These are phyloP conservation scores for Paelopatides confundens DNA, from an alignment of 53 echinoderm and acorn worm species.

Conservation along the genomic window DNA sequence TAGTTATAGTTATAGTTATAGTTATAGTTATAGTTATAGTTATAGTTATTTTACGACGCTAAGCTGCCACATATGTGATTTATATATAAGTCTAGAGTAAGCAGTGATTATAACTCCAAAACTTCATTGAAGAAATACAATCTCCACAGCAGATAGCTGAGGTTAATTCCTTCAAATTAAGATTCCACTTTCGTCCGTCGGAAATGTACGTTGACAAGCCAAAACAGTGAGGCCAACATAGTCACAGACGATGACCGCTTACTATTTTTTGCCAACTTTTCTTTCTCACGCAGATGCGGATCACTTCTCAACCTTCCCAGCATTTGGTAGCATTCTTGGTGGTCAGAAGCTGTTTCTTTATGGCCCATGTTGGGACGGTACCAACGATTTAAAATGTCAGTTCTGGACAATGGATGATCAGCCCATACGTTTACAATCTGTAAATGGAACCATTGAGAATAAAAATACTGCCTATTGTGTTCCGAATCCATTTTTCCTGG, in stretches of 20 bases:
- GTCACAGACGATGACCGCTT: too few relatives aligned
- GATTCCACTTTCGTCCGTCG: too few relatives aligned
- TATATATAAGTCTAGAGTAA: neutral
- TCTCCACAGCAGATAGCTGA: too few relatives aligned
- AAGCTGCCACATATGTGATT: too few relatives aligned
- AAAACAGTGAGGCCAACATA: too few relatives aligned
- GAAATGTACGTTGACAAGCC: too few relatives aligned
- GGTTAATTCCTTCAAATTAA: too few relatives aligned
- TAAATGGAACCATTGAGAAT: conserved; percentile 32
- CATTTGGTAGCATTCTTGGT: conserved; percentile 67
- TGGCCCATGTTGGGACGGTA: conserved; percentile 66
- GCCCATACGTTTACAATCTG: conserved; percentile 43
- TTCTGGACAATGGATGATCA: conserved; percentile 40
- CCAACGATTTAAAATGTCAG: conserved; percentile 14
- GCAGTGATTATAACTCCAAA: neutral
- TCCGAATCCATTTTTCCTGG: conserved; percentile 79
- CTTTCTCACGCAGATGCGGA: neutral
- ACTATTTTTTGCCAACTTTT: neutral
- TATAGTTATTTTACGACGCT: too few relatives aligned
- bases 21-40: too few relatives aligned
- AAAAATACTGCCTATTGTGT: conserved; percentile 68
- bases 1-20: too few relatives aligned
- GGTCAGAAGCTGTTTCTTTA: conserved; percentile 67
- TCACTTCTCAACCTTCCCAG: conserved; percentile 49
- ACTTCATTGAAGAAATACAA: neutral